Evolutionary conservation across 2,113 vertebrate species (phyloP).

Genomic region (Lipophrys pholis): DNA sequence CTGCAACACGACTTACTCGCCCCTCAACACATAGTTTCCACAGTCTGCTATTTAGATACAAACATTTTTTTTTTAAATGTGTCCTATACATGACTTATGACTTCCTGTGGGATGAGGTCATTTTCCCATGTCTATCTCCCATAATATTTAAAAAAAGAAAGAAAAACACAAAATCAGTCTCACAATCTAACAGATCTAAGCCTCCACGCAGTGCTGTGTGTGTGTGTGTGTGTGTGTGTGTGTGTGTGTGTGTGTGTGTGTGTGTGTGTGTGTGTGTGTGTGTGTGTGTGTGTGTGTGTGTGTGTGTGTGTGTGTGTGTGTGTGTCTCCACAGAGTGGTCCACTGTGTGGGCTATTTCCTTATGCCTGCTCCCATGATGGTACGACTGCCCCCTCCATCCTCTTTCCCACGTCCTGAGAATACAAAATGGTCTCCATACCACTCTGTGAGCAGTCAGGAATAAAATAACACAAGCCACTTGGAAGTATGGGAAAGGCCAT

Average conservation of each 20-base stretch:
- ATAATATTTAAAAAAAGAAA: conserved; percentile 18
- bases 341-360: conserved; percentile 65
- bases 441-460: conserved; percentile 44
- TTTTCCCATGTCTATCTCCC: conserved; percentile 64
- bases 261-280: conserved; percentile 5
- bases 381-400: conserved; percentile 71
- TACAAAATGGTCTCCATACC: conserved; percentile 45
- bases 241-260: conserved; percentile 45
- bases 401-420: conserved; percentile 75
- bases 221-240: conserved; percentile 11
- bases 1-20: conserved; percentile 30
- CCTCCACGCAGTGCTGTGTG: conserved; percentile 14
- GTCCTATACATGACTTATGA: conserved; percentile 34
- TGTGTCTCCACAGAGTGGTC: too few relatives aligned
- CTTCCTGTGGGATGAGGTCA: conserved; percentile 47
- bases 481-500: conserved; percentile 76
- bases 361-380: conserved; percentile 67
- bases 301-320: conserved; percentile 33
- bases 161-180: conserved; percentile 26
- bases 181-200: conserved; percentile 38
- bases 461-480: conserved; percentile 62
- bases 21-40: conserved; percentile 55
- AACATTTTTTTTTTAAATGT: background rate
- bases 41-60: conserved; percentile 44
- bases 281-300: conserved; percentile 24